Conservation (phyloP, 2,113 vertebrate species). For the Caloenas nicobarica region DNA sequence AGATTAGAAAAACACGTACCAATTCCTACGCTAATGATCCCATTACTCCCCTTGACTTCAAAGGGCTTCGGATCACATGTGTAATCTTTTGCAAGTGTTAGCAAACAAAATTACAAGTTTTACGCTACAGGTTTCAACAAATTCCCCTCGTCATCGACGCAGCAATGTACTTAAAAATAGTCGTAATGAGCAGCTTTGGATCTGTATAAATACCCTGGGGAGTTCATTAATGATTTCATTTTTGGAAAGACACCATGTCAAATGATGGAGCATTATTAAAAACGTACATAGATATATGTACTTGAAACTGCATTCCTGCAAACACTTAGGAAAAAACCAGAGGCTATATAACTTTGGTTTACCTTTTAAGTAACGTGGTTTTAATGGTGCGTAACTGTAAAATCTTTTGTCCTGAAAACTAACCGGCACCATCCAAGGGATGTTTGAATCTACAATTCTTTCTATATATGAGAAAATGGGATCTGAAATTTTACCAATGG, state of each 20-base stretch:
- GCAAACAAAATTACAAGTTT: constrained; percentile 67
- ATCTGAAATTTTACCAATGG: not conserved
- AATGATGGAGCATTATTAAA: not conserved
- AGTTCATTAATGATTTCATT: constrained; percentile 47
- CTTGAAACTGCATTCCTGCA: constrained; percentile 7
- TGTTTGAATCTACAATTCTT: not conserved
- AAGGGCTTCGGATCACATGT: constrained; percentile 17
- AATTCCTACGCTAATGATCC: constrained; percentile 48
- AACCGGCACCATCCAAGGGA: not conserved
- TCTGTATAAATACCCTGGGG: constrained; percentile 35
- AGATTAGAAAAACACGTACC: not conserved
- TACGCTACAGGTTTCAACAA: constrained; percentile 52
- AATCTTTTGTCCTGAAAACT: not conserved
- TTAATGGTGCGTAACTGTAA: not conserved
- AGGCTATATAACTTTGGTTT: not conserved
- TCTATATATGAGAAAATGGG: not conserved
- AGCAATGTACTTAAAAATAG: constrained; percentile 43
- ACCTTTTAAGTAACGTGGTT: not conserved
- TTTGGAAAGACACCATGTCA: constrained; percentile 40
- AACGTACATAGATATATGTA: not conserved
- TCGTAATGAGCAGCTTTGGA: constrained; percentile 32
- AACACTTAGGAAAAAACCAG: not conserved
- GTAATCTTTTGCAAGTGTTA: constrained; percentile 37
- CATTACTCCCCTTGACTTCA: constrained; percentile 37
- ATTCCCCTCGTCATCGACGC: not conserved